Evolutionary conservation across 2,113 vertebrate genomes (phyloP), one percentile per base, ranked within the genome.

Genomic region (Syngnathus floridae): DNA sequence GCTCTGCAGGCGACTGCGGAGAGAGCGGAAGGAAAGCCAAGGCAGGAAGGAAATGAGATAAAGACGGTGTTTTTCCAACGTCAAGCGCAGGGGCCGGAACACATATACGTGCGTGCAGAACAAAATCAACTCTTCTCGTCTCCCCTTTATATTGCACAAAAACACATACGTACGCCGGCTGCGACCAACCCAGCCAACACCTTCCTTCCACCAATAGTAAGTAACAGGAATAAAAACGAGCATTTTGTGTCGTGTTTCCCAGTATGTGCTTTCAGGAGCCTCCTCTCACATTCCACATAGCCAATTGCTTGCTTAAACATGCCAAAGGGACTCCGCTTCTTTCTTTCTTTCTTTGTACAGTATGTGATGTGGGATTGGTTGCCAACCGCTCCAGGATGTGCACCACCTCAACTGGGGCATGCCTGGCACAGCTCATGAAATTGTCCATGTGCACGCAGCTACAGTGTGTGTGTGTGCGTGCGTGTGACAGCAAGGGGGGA

Each of bases 1-100:
- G 36, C 16, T 31, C 54, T 22, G 61, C 38, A 17, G 22, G 59
- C 36, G 9, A 67, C 64, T 73, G 70, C 40, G 81, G 84, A n/a
- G n/a, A n/a, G n/a, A 77, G 70, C 43, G 81, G 84, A 77, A 73
- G 64, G n/a, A 37, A 11, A 9, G 4, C 45, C 40, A 65, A 61
- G 60, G 60, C 69, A 69, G 84, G 84, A 85, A 84, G 84, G 84
- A 88, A 83, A 63, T 10, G 21, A 64, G 74, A 81, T 73, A 74
- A 62, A 62, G 17, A 36, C 62, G 54, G 65, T 4, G 26, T 59
- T 67, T 67, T 64, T 70, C 70, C 63, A 1, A 10, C 3, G 63
- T 51, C 26, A 64, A 37, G 45, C 45, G 4, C 43, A 7, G 31
- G 16, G 26, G 19, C 26, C 57, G 9, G 9, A 21, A 43, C 21